A percentile compares a stretch with the other conserved stretches of the same genome.
Conservation (phyloP, 2,113 vertebrate species). For the Podarcis cretensis region DNA sequence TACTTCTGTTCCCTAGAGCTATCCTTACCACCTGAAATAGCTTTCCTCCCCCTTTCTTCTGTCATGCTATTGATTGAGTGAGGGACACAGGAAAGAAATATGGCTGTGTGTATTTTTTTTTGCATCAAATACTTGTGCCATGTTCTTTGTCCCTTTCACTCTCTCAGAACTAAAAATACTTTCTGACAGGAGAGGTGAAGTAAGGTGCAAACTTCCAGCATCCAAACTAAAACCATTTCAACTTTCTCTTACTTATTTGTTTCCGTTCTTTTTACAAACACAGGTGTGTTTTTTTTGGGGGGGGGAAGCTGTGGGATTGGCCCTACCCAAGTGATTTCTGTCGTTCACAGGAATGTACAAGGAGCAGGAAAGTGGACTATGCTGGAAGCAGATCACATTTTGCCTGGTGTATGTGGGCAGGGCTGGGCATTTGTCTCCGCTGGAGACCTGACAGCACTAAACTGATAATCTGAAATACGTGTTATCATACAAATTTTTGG, state of each 20-base stretch:
- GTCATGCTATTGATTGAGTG: background rate
- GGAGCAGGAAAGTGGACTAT: background rate
- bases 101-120: conserved; percentile 29
- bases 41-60: background rate
- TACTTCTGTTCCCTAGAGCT: background rate
- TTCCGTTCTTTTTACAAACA: background rate
- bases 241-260: background rate
- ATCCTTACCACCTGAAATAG: background rate
- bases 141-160: background rate
- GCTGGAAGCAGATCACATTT: background rate
- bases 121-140: conserved; percentile 29
- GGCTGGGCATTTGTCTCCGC: background rate
- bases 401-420: background rate
- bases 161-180: conserved; percentile 63
- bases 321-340: too few species aligned
- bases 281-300: background rate
- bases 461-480: background rate
- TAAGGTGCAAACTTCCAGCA: background rate
- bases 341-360: too few species aligned
- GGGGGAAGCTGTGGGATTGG: background rate
- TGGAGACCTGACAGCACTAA: background rate
- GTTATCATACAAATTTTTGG: background rate
- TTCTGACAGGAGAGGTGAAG: conserved; percentile 1
- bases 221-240: background rate
- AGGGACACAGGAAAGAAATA: conserved; percentile 32